Percentiles rank a stretch among this genome's conserved stretches.
These are phyloP conservation scores for Knipowitschia caucasica DNA, from an alignment of 2,797 vertebrate species.

Conservation along the genomic window DNA sequence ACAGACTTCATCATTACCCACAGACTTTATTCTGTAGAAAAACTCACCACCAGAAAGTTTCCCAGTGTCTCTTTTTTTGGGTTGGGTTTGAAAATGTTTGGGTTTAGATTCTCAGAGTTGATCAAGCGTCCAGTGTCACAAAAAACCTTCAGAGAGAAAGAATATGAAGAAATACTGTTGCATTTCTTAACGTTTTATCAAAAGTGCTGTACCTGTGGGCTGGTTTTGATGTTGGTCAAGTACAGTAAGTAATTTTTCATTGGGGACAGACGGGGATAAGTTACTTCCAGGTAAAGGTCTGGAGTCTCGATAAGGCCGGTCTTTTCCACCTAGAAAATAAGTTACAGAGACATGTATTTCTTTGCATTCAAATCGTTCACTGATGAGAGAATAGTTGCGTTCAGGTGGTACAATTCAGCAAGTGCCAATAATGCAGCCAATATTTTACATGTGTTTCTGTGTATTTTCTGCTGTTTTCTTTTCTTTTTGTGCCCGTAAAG, in stretches of 20 bases:
- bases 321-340: constrained; percentile 77
- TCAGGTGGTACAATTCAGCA: too few species aligned
- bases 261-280: constrained; percentile 78
- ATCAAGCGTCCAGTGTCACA: constrained; percentile 68
- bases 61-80: constrained; percentile 79
- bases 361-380: not conserved
- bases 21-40: not conserved
- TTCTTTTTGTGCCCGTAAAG: too few species aligned
- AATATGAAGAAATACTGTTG: too few species aligned
- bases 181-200: not conserved
- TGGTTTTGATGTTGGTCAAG: constrained; percentile 70
- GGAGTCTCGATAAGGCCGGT: constrained; percentile 73
- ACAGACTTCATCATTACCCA: not conserved
- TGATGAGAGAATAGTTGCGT: too few species aligned
- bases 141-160: constrained; percentile 64
- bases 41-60: constrained; percentile 70
- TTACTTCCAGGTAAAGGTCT: constrained; percentile 78
- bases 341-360: not conserved
- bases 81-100: constrained; percentile 17
- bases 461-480: too few species aligned
- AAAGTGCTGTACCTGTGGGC: constrained; percentile 28
- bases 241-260: constrained; percentile 81
- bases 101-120: constrained; percentile 71
- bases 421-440: too few species aligned
- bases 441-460: too few species aligned